Evolutionary conservation across 2,113 vertebrate species (phyloP).

Genomic region (Hipposideros armiger): DNA sequence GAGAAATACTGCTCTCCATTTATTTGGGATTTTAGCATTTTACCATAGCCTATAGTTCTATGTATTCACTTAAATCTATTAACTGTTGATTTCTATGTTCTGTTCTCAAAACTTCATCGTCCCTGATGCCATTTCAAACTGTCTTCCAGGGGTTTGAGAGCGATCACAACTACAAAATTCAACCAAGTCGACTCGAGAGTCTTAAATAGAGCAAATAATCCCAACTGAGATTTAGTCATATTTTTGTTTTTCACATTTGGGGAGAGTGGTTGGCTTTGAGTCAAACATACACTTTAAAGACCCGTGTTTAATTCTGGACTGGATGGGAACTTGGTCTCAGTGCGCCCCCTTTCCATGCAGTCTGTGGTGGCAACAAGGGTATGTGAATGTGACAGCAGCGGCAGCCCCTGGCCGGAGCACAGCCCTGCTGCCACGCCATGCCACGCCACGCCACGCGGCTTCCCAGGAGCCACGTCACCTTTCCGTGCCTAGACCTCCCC

Average conservation of each 20-base stretch:
- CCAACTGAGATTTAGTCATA: background rate
- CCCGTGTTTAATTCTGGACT: background rate
- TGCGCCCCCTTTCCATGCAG: constrained; percentile 39
- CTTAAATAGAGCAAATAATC: background rate
- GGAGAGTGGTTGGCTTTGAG: background rate
- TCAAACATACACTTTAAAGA: constrained; percentile 10
- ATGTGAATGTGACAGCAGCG: background rate
- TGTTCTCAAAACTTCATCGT: background rate
- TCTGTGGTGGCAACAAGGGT: fast-evolving
- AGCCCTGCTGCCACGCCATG: background rate
- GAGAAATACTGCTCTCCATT: background rate
- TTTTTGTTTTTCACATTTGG: background rate
- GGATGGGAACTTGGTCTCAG: background rate
- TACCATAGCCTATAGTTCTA: background rate
- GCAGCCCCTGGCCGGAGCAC: background rate
- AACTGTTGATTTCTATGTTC: background rate
- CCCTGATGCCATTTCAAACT: background rate
- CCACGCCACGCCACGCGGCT: background rate
- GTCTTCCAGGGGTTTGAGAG: background rate
- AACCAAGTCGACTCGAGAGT: background rate
- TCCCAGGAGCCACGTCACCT: constrained; percentile 18
- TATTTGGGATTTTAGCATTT: background rate
- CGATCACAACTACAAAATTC: background rate
- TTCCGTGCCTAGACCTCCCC: constrained; percentile 59
- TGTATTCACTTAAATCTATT: background rate